Evolutionary conservation across 2,113 vertebrate genomes (phyloP).

Genomic region (Clarias gariepinus): DNA sequence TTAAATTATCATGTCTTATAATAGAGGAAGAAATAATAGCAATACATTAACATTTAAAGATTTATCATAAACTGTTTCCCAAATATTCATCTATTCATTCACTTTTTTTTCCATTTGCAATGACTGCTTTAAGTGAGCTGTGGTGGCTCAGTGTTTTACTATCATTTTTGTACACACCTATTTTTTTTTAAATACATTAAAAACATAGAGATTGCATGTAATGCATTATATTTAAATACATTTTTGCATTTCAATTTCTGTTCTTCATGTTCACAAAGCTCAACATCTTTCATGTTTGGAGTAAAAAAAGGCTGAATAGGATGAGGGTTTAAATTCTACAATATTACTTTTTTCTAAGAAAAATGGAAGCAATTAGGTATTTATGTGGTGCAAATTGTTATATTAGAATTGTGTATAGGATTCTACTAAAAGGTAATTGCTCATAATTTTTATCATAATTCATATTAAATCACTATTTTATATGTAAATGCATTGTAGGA

Average conservation of each 20-base stretch:
- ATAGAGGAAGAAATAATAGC: too few species aligned
- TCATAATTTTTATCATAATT: background rate
- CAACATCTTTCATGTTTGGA: background rate
- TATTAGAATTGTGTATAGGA: background rate
- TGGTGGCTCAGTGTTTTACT: background rate
- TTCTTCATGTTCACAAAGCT: background rate
- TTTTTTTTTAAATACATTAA: too few species aligned
- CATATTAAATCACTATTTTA: background rate
- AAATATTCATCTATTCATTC: too few species aligned
- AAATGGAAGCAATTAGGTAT: background rate
- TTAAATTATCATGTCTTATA: too few species aligned
- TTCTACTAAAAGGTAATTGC: background rate
- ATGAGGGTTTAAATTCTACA: background rate
- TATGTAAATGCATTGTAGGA: background rate
- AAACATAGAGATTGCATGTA: too few species aligned
- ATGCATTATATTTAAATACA: too few species aligned
- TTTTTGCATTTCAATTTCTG: background rate
- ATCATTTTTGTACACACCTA: background rate
- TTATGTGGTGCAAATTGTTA: background rate
- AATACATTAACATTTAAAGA: too few species aligned
- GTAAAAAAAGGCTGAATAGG: background rate
- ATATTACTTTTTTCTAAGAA: background rate
- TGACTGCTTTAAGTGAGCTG: background rate
- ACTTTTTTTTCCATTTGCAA: background rate
- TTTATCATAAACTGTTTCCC: too few species aligned